These are phyloP conservation scores for Spheniscus humboldti DNA, from an alignment of 2,797 vertebrate genomes.

Conservation along the genomic window DNA sequence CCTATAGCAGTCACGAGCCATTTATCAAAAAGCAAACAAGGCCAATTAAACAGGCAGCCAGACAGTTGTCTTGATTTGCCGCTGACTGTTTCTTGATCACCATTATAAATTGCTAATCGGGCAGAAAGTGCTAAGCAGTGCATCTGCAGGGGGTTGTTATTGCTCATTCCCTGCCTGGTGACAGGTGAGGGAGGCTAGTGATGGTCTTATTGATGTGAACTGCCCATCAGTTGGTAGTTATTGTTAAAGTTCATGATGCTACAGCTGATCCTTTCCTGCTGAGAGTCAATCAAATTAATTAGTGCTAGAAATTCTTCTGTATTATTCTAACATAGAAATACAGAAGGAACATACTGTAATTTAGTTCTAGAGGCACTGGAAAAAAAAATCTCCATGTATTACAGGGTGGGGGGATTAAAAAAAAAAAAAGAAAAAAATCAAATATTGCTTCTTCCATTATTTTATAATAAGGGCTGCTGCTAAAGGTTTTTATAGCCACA, in stretches of 20 bases:
- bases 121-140: slow-evolving; percentile 88
- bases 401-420: slow-evolving; percentile 36
- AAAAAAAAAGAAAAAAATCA: slow-evolving; percentile 59
- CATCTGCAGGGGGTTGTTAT: slow-evolving; percentile 82
- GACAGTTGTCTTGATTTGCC: slow-evolving; percentile 99
- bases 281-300: slow-evolving; percentile 95
- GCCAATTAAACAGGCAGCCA: slow-evolving; percentile 96
- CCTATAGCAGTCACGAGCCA: slow-evolving; percentile 88
- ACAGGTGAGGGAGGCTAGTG: slow-evolving; percentile 88
- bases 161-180: slow-evolving; percentile 88
- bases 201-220: slow-evolving; percentile 87
- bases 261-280: slow-evolving; percentile 84
- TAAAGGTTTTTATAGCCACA: slow-evolving; percentile 95
- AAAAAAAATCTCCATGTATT: slow-evolving; percentile 71
- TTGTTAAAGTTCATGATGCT: slow-evolving; percentile 83
- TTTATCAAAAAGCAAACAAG: slow-evolving; percentile 99
- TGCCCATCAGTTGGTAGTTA: slow-evolving; percentile 89
- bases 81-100: slow-evolving; percentile 99
- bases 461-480: slow-evolving; percentile 92
- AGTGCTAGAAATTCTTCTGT: slow-evolving; percentile 81
- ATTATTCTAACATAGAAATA: slow-evolving; percentile 77
- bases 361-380: slow-evolving; percentile 68
- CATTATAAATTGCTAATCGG: slow-evolving; percentile 99
- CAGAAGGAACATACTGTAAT: slow-evolving; percentile 70
- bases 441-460: slow-evolving; percentile 87